Evolutionary conservation across 2,113 vertebrate species (phyloP), one percentile per base, ranked within the genome.

Genomic region (Lepus europaeus): DNA sequence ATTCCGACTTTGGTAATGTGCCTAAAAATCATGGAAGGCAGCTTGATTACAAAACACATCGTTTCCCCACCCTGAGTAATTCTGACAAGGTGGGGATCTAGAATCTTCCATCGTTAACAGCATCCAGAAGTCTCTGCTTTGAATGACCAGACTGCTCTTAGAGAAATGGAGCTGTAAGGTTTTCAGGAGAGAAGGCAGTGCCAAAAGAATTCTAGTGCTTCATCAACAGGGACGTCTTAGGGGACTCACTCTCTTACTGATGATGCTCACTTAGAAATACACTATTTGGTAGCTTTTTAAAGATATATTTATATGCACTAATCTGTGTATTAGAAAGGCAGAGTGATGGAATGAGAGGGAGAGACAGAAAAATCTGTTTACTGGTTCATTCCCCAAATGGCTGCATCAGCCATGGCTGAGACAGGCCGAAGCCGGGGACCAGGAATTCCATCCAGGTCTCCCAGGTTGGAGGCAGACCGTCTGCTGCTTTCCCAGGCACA

Each of bases 141-240:
- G 17, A 92, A 87, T 84, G 72, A 36, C 25, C 63, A 78, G 61
- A 31, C 68, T n/a, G 80, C 23, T 63, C 63, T 90, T 92, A 69
- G 20, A 92, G 70, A 87, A 73, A 45, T 10, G n/a, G 63, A 70
- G 29, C 59, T 73, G 22, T 39, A 61, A 89, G 68, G n/a, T 63
- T 49, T 22, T n/a, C 25, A 36, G 70, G 25, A 83, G 84, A 64
- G 27, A 2, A 13, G 6, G 72, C 20, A 81, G 61, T 81, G 77
- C 25, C 23, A 56, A 70, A 77, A 76, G 31, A 91, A 93, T 56
- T 66, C 39, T 87, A 72, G 45, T 36, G 64, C 63, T 77, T 78
- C 8, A 17, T 80, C 63, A 82, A 11, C 73, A 78, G 31, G 14
- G 72, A 73, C 25, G 12, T 66, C 7, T 36, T 0, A 9, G 45